phyloP scores from a whole-genome alignment of 2,888 invertebrate genomes.

The Norana najaformis region DNA sequence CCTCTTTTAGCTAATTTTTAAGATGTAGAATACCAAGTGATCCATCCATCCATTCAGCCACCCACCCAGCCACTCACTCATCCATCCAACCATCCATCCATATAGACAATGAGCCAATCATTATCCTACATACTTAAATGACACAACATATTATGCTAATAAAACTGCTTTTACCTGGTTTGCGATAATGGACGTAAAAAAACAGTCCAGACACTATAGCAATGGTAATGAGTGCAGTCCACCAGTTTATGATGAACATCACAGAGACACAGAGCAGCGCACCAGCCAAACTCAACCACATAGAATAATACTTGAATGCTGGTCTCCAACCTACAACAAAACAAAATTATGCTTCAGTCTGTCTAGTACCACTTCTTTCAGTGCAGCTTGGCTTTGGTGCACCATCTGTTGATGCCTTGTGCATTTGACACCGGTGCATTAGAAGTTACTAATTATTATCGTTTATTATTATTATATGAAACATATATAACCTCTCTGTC shows the following conservation, averaged over 20 bases:
- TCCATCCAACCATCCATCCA: neutral
- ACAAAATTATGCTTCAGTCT: neutral
- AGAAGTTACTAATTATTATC: too few species aligned
- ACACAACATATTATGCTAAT: neutral
- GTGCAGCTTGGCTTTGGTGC: neutral
- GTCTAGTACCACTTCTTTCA: neutral
- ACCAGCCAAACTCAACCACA: slow-evolving; percentile 61
- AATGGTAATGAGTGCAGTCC: slow-evolving; percentile 87
- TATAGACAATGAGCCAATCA: too few species aligned
- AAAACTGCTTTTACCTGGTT: slow-evolving; percentile 72
- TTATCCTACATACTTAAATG: neutral
- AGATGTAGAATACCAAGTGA: too few species aligned
- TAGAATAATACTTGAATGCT: slow-evolving; percentile 61
- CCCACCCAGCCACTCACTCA: neutral
- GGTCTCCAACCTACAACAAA: slow-evolving; percentile 60
- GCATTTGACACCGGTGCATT: too few species aligned
- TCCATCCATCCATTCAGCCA: too few species aligned
- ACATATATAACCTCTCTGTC: too few species aligned
- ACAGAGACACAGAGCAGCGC: slow-evolving; percentile 68
- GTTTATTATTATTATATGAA: too few species aligned
- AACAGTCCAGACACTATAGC: slow-evolving; percentile 81
- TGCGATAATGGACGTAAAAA: slow-evolving; percentile 86
- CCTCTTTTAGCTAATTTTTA: too few species aligned
- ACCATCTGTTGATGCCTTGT: too few species aligned
- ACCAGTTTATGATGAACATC: slow-evolving; percentile 93